Percentiles rank a stretch among this genome's conserved stretches.
These are phyloP conservation scores for Tetragnatha versicolor DNA, from an alignment of 1,140 invertebrate species.

Conservation along the genomic window DNA sequence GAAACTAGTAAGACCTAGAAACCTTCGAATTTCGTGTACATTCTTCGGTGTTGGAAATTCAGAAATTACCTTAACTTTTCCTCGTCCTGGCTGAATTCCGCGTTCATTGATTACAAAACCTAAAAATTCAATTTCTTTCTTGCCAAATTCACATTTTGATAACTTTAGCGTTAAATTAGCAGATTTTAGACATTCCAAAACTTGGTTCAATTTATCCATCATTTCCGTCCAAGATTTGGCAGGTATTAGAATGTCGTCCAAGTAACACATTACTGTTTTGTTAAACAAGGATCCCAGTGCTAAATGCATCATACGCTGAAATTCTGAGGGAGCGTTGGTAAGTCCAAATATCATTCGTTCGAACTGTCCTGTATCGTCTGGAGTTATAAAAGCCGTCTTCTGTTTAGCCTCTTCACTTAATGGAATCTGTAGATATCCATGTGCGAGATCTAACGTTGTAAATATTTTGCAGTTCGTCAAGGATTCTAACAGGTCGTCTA, in stretches of 20 bases:
- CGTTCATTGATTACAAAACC: conserved; percentile 45
- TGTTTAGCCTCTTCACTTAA: conserved; percentile 61
- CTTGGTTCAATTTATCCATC: conserved; percentile 47
- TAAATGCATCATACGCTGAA: conserved; percentile 58
- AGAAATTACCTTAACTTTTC: conserved; percentile 44
- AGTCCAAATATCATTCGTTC: conserved; percentile 58
- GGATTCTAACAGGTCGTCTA: conserved; percentile 61
- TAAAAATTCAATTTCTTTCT: conserved; percentile 47
- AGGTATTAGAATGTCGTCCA: conserved; percentile 60
- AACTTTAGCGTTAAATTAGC: conserved; percentile 52
- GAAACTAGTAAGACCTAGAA: conserved; percentile 50
- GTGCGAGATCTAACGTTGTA: conserved; percentile 64
- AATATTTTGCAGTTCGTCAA: conserved; percentile 61
- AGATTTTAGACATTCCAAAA: conserved; percentile 56
- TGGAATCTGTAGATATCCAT: conserved; percentile 67
- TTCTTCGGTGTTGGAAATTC: conserved; percentile 47
- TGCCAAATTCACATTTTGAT: conserved; percentile 52
- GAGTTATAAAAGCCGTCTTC: conserved; percentile 66
- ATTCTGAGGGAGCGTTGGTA: conserved; percentile 57
- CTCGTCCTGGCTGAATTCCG: conserved; percentile 23
- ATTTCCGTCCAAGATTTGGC: conserved; percentile 56
- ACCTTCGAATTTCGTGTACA: conserved; percentile 20
- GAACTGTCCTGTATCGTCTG: conserved; percentile 63
- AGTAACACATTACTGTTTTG: conserved; percentile 51
- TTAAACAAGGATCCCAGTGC: conserved; percentile 54